Base-by-base conservation (phyloP, 1,140 invertebrate genomes). In the Pseudomyrmex gracilis region DNA sequence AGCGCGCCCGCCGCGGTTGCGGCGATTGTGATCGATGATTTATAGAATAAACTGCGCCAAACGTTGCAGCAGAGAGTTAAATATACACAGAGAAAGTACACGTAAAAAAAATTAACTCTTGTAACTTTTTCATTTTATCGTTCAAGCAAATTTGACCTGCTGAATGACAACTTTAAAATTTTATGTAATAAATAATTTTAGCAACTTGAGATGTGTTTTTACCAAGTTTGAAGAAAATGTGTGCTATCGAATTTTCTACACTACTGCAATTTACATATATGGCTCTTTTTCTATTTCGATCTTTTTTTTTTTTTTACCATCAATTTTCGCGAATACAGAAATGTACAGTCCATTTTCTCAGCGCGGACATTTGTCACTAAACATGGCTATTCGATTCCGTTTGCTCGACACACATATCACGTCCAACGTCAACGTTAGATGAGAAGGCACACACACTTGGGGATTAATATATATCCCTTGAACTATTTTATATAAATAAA, bases 11-110 rank as follows among this genome's bases (percentile, higher is more conserved):
- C 43, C 20, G 58, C 58, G 57, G 63, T 61, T 74, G 58, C 22
- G 63, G 24, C 57, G 15, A 63, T 63, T 63, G 20, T 17, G 58
- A 74, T 74, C 43, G 47, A 74, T 74, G 60, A 74, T 74, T 74
- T 74, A 74, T 22, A 17, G 57, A 17, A 49, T 74, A 1, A 49
- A 58, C 13, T 22, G 13, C 2, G 17, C 2, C 22, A 47, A 17
- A 24, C 55, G 1, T 9, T 17, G 17, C 34, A 34, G 9, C 13
- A 60, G 3, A 60, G 17, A 60, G 17, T 9, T 22, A 73, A 61
- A 73, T 3, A 43, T 24, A 34, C 49, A 51, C 10, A 13, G 20
- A 49, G 22, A 15, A 43, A 55, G 12, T 60, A 8, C 4, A 45
- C 4, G 7, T 34, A 34, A 34, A 34, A 34, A 12, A 60, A 22